Conservation (phyloP, 2,113 vertebrate genomes). For the Acanthisitta chloris region DNA sequence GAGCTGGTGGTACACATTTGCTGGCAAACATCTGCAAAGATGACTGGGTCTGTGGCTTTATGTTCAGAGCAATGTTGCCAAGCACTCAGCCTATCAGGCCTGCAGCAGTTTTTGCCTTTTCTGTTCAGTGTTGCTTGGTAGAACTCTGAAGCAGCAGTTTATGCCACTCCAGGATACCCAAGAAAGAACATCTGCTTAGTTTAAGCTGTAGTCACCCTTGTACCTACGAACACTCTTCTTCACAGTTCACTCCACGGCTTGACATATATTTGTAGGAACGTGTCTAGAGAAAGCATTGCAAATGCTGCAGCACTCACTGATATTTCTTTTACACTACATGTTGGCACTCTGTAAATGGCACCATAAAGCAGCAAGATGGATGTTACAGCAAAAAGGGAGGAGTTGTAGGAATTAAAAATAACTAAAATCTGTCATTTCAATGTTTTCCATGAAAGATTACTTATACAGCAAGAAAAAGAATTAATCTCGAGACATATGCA, state of each 20-base stretch:
- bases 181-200: not conserved
- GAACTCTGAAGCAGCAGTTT: not conserved
- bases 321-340: not conserved
- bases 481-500: not conserved
- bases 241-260: not conserved
- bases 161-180: not conserved
- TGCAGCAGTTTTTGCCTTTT: fast-evolving
- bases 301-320: not conserved
- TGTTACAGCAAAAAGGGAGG: not conserved
- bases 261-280: not conserved
- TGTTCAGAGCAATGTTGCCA: not conserved
- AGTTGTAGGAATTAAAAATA: not conserved
- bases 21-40: not conserved
- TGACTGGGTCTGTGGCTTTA: not conserved
- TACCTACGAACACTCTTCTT: not conserved
- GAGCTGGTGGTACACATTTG: fast-evolving
- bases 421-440: not conserved
- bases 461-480: not conserved
- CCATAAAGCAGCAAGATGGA: not conserved
- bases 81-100: not conserved
- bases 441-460: not conserved
- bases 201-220: not conserved
- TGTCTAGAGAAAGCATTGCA: not conserved
- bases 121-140: not conserved
- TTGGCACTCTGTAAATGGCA: not conserved